Evolutionary conservation across 2,888 invertebrate species (phyloP).

Genomic region (Diabrotica balteata): DNA sequence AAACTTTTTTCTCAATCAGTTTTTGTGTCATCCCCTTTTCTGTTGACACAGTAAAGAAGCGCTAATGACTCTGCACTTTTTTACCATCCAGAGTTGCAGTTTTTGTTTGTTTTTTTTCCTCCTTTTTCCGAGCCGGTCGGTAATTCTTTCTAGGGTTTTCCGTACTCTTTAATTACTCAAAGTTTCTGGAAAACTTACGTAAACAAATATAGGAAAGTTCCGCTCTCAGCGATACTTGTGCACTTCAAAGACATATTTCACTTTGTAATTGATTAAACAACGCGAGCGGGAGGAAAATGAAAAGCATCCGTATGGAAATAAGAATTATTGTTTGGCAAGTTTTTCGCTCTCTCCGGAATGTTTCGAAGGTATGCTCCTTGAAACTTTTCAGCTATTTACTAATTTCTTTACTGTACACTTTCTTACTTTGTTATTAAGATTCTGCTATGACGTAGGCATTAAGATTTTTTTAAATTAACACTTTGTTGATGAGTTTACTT

Average conservation of each 20-base stretch:
- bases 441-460: background rate
- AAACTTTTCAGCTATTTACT: conserved; percentile 3
- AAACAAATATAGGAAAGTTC: conserved; percentile 37
- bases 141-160: conserved; percentile 35
- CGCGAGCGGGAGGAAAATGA: conserved; percentile 12
- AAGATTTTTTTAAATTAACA: no score
- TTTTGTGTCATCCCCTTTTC: conserved; percentile 30
- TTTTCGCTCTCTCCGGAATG: conserved; percentile 7
- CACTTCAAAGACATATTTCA: conserved; percentile 33
- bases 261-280: conserved; percentile 31
- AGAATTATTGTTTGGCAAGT: conserved; percentile 22
- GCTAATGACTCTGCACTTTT: conserved; percentile 41
- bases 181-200: conserved; percentile 33
- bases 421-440: background rate
- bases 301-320: conserved; percentile 20
- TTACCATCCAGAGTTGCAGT: conserved; percentile 18
- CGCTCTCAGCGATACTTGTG: conserved; percentile 24
- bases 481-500: no score
- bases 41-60: conserved; percentile 40
- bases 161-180: conserved; percentile 38
- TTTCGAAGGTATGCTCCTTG: conserved; percentile 14
- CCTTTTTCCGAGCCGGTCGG: conserved; percentile 32
- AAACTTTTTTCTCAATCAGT: conserved; percentile 38
- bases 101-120: conserved; percentile 32
- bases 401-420: conserved; percentile 4